Conservation (phyloP, 2,113 vertebrate species). For the Cathartes aura region DNA sequence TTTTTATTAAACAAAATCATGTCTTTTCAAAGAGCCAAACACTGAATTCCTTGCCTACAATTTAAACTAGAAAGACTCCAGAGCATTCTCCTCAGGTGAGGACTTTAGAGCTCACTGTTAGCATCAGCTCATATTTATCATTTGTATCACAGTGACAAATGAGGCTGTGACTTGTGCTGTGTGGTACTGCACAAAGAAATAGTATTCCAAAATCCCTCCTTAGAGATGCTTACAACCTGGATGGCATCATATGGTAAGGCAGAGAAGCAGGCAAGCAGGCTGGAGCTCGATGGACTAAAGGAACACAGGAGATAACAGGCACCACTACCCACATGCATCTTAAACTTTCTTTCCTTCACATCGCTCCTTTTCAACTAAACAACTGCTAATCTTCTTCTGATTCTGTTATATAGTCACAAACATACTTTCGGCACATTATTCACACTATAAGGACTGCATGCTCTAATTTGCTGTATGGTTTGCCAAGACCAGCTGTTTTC, state of each 20-base stretch:
- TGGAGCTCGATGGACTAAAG: neutral
- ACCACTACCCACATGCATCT: rapidly evolving
- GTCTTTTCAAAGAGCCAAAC: neutral
- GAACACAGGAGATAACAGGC: neutral
- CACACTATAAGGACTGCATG: neutral
- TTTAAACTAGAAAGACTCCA: neutral
- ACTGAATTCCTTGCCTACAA: neutral
- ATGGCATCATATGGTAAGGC: neutral
- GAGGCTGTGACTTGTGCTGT: neutral
- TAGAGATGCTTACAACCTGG: neutral
- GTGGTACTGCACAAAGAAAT: neutral
- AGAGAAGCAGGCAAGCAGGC: neutral
- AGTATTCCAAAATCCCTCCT: neutral
- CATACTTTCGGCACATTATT: neutral
- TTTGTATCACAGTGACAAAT: neutral
- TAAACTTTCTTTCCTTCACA: neutral
- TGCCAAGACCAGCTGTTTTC: neutral
- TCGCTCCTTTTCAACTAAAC: neutral
- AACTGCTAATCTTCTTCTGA: neutral
- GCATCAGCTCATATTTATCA: neutral
- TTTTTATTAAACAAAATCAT: neutral
- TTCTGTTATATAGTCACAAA: neutral
- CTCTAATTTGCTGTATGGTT: neutral
- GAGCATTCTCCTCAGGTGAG: neutral
- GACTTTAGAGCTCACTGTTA: neutral